These are phyloP conservation scores for Idaea straminata DNA, from an alignment of 2,888 invertebrate species.

Conservation along the genomic window DNA sequence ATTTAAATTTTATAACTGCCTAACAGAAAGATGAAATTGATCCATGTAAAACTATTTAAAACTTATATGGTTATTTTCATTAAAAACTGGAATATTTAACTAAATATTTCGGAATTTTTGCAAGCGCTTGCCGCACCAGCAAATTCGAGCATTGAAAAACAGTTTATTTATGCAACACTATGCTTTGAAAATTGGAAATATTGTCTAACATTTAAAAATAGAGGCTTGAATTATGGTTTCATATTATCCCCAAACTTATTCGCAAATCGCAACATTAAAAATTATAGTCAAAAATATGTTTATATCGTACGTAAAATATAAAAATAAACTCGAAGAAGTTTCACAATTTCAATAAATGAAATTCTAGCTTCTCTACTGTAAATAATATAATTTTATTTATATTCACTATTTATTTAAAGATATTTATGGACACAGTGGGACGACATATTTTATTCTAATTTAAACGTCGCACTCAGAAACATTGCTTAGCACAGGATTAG, in stretches of 20 bases:
- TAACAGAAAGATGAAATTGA: not conserved
- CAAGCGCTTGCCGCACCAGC: not conserved
- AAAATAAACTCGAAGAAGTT: not conserved
- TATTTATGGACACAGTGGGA: not conserved
- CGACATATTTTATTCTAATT: not conserved
- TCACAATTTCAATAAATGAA: conserved; percentile 3
- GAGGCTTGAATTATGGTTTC: not conserved
- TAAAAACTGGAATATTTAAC: not conserved
- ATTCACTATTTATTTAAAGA: not conserved
- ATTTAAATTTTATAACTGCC: not conserved
- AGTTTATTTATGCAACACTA: no score
- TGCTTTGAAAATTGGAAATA: not conserved
- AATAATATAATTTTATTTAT: not conserved
- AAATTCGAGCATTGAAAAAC: not conserved
- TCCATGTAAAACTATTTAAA: not conserved
- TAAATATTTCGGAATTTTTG: not conserved
- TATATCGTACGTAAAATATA: not conserved
- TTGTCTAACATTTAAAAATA: not conserved
- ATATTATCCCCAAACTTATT: no score
- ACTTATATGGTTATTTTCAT: not conserved
- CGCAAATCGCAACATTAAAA: not conserved
- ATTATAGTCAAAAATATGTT: not conserved
- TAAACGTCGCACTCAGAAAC: not conserved
- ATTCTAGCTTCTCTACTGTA: conserved; percentile 1
- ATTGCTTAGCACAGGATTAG: not conserved